Percentiles rank a stretch among this genome's conserved stretches.
Conservation (phyloP, 2,888 invertebrate genomes). For the Lepidochrysops patricia region DNA sequence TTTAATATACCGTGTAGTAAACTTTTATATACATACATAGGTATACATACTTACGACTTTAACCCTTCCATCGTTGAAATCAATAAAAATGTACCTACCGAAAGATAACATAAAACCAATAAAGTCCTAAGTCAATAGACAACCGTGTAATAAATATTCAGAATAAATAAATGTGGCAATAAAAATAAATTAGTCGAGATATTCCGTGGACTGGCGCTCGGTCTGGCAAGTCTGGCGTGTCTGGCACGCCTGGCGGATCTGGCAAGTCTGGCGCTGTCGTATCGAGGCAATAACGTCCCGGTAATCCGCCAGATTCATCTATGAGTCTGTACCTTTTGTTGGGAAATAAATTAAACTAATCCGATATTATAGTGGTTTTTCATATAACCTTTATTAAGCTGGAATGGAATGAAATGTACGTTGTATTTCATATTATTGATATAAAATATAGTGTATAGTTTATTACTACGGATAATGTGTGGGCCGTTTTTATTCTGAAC, state of each 20-base stretch:
- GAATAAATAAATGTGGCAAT: constrained; percentile 16
- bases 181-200: constrained; percentile 33
- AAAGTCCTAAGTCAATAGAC: background rate
- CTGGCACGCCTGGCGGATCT: too few relatives aligned
- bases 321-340: constrained; percentile 33
- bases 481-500: too few relatives aligned
- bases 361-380: constrained; percentile 20
- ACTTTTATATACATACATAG: too few relatives aligned
- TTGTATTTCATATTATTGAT: background rate
- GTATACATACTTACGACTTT: too few relatives aligned
- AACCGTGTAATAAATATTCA: background rate
- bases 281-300: constrained; percentile 44
- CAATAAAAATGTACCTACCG: background rate
- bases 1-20: too few relatives aligned
- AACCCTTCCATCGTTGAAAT: too few relatives aligned
- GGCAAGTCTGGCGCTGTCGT: constrained; percentile 17
- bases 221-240: background rate
- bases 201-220: constrained; percentile 24
- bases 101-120: background rate
- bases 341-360: constrained; percentile 46
- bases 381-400: background rate
- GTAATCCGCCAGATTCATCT: constrained; percentile 46
- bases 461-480: too few relatives aligned
- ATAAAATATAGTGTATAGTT: too few relatives aligned
- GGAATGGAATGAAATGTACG: background rate